phyloP scores from a whole-genome alignment of 2,113 vertebrate species.

The Agelaius tricolor region DNA sequence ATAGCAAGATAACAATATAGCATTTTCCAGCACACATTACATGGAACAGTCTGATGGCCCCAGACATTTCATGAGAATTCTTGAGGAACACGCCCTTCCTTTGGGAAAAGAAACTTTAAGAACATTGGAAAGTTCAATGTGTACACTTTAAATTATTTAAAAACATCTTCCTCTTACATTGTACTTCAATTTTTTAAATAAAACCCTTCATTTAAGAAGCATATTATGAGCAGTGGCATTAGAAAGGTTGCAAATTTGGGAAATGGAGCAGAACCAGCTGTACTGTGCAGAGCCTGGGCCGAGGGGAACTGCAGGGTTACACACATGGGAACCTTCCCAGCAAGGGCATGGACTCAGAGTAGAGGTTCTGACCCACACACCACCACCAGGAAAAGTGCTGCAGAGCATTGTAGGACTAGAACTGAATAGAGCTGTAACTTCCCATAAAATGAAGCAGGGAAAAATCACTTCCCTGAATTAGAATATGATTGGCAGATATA shows the following conservation, averaged over 20 bases:
- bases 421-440: background rate
- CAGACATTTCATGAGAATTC: background rate
- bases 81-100: background rate
- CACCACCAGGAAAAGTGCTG: background rate
- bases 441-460: background rate
- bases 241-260: background rate
- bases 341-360: fast-evolving
- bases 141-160: background rate
- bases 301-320: background rate
- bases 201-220: background rate
- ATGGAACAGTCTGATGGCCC: background rate
- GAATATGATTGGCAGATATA: background rate
- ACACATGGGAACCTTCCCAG: background rate
- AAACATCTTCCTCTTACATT: background rate
- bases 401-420: background rate
- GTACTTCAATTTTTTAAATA: background rate
- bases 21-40: background rate
- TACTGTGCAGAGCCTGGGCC: background rate
- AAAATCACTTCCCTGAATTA: background rate
- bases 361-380: background rate
- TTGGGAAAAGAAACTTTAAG: background rate
- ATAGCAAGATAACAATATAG: background rate
- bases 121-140: background rate
- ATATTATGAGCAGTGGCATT: background rate
- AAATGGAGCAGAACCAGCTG: background rate